These are phyloP conservation scores for Bujurquina vittata DNA, from an alignment of 2,113 vertebrate genomes.

Conservation along the genomic window DNA sequence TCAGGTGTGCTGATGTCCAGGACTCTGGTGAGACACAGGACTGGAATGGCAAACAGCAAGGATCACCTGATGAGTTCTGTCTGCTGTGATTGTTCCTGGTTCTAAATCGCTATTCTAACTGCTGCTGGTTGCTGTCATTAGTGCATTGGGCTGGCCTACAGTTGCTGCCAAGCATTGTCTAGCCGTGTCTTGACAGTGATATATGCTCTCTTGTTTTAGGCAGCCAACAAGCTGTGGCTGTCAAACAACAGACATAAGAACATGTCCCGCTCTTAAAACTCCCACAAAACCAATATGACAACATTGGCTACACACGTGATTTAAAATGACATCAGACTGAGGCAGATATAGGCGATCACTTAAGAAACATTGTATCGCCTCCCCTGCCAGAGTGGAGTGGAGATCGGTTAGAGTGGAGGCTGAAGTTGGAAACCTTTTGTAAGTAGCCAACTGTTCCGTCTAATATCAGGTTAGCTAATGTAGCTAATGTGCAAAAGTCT, in stretches of 20 bases:
- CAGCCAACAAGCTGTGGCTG: background rate
- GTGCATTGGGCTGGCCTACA: background rate
- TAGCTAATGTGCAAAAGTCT: background rate
- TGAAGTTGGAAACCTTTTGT: background rate
- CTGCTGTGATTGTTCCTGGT: background rate
- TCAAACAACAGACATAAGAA: background rate
- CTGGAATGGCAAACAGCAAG: background rate
- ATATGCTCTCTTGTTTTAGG: background rate
- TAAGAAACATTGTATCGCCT: background rate
- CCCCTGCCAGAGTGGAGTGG: background rate
- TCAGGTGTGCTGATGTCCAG: constrained; percentile 6
- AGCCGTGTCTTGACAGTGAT: background rate
- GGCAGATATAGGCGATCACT: background rate
- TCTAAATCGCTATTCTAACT: constrained; percentile 16
- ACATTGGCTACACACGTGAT: background rate
- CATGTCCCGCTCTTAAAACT: constrained; percentile 1
- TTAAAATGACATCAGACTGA: background rate
- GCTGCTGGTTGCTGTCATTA: background rate
- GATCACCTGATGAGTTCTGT: background rate
- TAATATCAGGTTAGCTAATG: background rate
- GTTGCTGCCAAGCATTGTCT: background rate
- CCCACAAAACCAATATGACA: background rate
- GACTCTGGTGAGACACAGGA: constrained; percentile 3
- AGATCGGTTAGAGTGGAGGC: background rate
- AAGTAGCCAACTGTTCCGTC: background rate